Evolutionary conservation across 2,888 invertebrate species (phyloP), one percentile per base, ranked within the genome.

Genomic region (Acleris laterana): DNA sequence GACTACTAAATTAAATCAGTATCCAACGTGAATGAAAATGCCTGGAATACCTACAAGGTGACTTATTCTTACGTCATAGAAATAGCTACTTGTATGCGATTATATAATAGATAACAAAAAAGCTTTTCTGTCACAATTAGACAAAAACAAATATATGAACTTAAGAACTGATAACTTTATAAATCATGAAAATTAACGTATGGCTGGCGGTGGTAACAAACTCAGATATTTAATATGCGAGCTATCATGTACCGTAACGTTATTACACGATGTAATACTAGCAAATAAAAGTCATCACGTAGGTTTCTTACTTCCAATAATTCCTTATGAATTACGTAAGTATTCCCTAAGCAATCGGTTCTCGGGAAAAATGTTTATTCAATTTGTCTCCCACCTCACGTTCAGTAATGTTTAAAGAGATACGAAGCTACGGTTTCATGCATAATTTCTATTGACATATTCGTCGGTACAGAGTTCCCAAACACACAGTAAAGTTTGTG

Each of bases 361-460:
- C 72, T 74, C 71, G 75, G 76, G 77, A 78, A 80, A 83, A 83
- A 80, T 79, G 78, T 79, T 75, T 77, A 74, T 74, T 74, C 78
- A 82, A 83, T 84, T 86, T 84, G 82, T 82, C 81, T 80, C 78
- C 71, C 81, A 71, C 61, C 78, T 85, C 85, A 86, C 85, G 86
- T 84, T 74, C 75, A 69, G 71, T 75, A 81, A 83, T 83, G 83
- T 82, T 77, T 70, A 69, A 75, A 65, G 17, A 65, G 80, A 81
- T 82, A 83, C 81, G 77, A 77, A 81, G 80, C 79, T 74, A 76
- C 76, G 77, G 80, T 79, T 81, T 80, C 80, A 72, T 77, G 76
- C 79, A 84, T 83, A 82, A 61, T 57, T 80, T 78, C 74, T 77
- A 76, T 76, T 77, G 73, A 75, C 75, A 74, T 74, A 76, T 28